Percentiles rank a stretch among this genome's conserved stretches.
Conservation (phyloP, 2,797 vertebrate genomes). For the Coendou prehensilis region DNA sequence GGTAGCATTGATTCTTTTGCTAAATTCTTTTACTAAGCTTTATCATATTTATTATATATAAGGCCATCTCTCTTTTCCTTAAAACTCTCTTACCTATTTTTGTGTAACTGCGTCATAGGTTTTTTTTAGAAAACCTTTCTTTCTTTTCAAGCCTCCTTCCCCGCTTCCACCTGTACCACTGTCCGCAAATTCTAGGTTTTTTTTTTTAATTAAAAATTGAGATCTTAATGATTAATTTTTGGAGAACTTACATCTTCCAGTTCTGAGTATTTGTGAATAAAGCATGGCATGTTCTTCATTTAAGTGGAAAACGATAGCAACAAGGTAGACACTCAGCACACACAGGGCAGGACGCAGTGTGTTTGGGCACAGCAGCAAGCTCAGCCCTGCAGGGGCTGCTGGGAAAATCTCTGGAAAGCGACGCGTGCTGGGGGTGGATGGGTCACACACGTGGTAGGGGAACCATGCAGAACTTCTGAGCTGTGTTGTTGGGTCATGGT, state of each 20-base stretch:
- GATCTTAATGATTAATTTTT: slow-evolving; percentile 47
- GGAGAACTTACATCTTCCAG: not conserved
- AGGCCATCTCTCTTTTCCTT: not conserved
- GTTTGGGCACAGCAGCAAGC: not conserved
- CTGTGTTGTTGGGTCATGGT: not conserved
- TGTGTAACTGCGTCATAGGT: not conserved
- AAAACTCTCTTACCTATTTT: slow-evolving; percentile 17
- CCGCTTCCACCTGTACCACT: not conserved
- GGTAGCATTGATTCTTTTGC: not conserved
- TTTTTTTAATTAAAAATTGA: slow-evolving; percentile 16
- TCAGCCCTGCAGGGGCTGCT: not conserved
- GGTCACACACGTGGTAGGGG: not conserved
- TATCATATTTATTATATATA: not conserved
- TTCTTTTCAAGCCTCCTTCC: not conserved
- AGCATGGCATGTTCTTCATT: not conserved
- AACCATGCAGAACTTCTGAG: not conserved
- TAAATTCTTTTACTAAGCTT: not conserved
- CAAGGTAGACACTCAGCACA: not conserved
- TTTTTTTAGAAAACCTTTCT: slow-evolving; percentile 18
- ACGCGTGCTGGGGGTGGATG: fast-evolving
- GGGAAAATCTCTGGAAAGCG: not conserved
- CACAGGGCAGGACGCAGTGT: not conserved
- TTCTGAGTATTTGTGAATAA: slow-evolving; percentile 1
- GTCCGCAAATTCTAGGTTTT: not conserved
- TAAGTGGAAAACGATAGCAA: not conserved